Evolutionary conservation across 2,888 invertebrate species (phyloP).

Genomic region (Nephrotoma flavescens): DNA sequence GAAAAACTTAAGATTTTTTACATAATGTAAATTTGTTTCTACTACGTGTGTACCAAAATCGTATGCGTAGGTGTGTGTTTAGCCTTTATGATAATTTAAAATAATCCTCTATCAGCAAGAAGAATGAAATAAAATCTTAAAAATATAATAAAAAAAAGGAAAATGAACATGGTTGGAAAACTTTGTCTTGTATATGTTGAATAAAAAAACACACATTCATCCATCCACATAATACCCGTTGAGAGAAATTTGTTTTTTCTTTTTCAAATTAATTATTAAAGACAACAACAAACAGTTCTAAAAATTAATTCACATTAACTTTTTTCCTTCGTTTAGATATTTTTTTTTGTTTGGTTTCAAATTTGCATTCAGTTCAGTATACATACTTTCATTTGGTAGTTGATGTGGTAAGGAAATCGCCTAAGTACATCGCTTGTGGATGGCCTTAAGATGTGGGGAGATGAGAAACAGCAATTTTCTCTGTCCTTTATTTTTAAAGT

Average conservation of each 20-base stretch:
- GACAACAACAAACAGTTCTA: not conserved
- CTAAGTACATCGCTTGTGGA: not conserved
- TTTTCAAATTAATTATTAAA: not conserved
- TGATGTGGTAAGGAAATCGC: not conserved
- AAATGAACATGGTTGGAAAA: not conserved
- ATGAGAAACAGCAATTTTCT: not conserved
- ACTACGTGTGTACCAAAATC: not conserved
- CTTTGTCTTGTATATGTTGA: not conserved
- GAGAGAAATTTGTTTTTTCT: not conserved
- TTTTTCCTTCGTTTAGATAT: not conserved
- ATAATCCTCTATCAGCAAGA: not conserved
- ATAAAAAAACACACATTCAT: not conserved
- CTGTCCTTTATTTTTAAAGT: not conserved
- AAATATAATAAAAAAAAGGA: not conserved
- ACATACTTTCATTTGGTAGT: no score
- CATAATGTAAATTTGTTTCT: not conserved
- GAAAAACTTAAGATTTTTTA: not conserved
- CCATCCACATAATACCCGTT: not conserved
- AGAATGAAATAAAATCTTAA: not conserved
- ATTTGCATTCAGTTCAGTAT: not conserved
- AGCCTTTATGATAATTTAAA: not conserved
- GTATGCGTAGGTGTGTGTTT: not conserved
- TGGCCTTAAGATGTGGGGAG: not conserved
- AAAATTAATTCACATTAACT: not conserved
- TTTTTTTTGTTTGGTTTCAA: not conserved